Percentiles rank a stretch among this genome's conserved stretches.
These are phyloP conservation scores for Tamias sibiricus DNA, from an alignment of 2,113 vertebrate genomes.

Conservation along the genomic window DNA sequence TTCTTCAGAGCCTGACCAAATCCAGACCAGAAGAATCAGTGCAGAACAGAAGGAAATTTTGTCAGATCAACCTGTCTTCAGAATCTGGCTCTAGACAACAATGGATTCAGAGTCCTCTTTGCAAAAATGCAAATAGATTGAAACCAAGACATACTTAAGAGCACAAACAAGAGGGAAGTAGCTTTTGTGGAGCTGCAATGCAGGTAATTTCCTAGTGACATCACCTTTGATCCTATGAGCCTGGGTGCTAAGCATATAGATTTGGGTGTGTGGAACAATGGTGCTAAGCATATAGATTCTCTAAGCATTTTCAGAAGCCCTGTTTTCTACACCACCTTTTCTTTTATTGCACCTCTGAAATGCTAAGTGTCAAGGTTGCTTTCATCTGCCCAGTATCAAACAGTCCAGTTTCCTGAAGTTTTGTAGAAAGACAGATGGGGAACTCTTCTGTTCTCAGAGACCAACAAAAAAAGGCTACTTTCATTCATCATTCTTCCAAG, in stretches of 20 bases:
- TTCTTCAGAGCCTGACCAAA: neutral
- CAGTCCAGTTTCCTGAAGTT: neutral
- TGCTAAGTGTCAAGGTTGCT: neutral
- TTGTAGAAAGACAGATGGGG: neutral
- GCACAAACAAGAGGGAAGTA: neutral
- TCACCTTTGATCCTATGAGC: neutral
- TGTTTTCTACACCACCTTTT: neutral
- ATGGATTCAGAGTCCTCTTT: conserved; percentile 2
- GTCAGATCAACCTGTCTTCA: neutral
- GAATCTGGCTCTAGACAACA: neutral
- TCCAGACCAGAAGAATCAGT: neutral
- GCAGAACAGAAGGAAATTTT: neutral
- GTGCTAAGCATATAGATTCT: neutral
- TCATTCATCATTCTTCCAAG: conserved; percentile 31
- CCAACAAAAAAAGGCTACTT: conserved; percentile 31
- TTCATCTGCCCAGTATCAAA: neutral
- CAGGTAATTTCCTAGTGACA: neutral
- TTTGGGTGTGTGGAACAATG: neutral
- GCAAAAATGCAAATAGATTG: neutral
- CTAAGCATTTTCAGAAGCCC: neutral
- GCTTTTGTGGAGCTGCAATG: neutral
- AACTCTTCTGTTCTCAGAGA: conserved; percentile 50
- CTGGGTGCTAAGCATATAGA: neutral
- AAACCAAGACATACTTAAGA: neutral
- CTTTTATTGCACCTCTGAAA: conserved; percentile 13